Conservation (phyloP, 2,888 invertebrate genomes). For the Drosophila bunnanda region DNA sequence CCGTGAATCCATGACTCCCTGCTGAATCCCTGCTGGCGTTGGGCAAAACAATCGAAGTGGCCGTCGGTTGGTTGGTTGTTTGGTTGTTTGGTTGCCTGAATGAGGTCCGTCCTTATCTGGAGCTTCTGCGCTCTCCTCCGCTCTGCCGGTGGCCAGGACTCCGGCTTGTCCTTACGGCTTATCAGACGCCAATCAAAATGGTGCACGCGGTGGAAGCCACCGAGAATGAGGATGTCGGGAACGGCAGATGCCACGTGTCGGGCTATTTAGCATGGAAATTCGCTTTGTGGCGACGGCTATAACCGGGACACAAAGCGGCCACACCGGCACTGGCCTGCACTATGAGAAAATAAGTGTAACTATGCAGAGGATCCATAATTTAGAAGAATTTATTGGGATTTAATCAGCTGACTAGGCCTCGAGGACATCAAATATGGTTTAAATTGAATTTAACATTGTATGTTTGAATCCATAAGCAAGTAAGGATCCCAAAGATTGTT, state of each 20-base stretch:
- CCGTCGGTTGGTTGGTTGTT: conserved; percentile 8
- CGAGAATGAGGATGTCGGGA: conserved; percentile 19
- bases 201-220: conserved; percentile 37
- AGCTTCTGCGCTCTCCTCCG: conserved; percentile 8
- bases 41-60: conserved; percentile 19
- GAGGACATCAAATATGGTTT: no score
- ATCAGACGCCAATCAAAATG: conserved; percentile 53
- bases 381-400: background rate
- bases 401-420: background rate
- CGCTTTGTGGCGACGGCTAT: conserved; percentile 30
- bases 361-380: background rate
- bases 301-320: conserved; percentile 47
- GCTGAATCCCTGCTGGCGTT: background rate
- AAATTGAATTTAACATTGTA: no score
- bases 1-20: background rate
- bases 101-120: conserved; percentile 31
- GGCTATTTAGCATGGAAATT: conserved; percentile 55
- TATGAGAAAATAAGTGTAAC: background rate
- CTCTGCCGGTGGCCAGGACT: conserved; percentile 22
- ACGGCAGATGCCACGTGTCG: conserved; percentile 48
- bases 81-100: background rate
- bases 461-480: no score
- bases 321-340: conserved; percentile 1
- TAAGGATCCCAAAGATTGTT: background rate
- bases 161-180: conserved; percentile 38